These are phyloP conservation scores for Tanaodytes sp. DNA, from an alignment of 2,888 invertebrate species.

Conservation along the genomic window DNA sequence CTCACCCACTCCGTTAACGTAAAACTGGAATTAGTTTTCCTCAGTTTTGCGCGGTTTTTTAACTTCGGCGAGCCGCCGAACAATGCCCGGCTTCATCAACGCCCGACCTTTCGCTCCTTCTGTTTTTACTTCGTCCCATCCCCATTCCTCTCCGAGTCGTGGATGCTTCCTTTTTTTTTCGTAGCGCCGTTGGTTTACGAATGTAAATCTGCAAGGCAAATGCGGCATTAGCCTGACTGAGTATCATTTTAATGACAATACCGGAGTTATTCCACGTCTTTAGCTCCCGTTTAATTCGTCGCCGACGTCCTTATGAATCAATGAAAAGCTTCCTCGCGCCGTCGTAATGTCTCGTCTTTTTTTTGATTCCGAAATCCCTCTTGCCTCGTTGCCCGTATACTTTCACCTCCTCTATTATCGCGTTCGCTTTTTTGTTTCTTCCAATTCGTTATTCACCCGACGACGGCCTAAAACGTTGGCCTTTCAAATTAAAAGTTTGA, in stretches of 20 bases:
- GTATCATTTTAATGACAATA: slow-evolving; percentile 39
- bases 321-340: neutral
- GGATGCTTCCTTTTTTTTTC: no score
- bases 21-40: slow-evolving; percentile 42
- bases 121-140: neutral
- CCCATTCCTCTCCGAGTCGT: neutral
- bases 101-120: slow-evolving; percentile 28
- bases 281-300: slow-evolving; percentile 24
- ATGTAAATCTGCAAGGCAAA: slow-evolving; percentile 44
- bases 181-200: slow-evolving; percentile 24
- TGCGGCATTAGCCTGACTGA: slow-evolving; percentile 26
- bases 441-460: neutral
- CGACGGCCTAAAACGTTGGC: slow-evolving; percentile 15
- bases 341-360: no score
- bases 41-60: slow-evolving; percentile 19
- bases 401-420: no score
- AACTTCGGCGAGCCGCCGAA: slow-evolving; percentile 31
- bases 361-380: no score
- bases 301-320: slow-evolving; percentile 14
- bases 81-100: slow-evolving; percentile 45
- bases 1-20: slow-evolving; percentile 14
- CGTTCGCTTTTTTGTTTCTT: neutral
- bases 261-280: slow-evolving; percentile 30
- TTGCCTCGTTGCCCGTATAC: no score
- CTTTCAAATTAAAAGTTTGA: slow-evolving; percentile 30